These are phyloP conservation scores for Syngnathus acus DNA, from an alignment of 2,797 vertebrate species.

Conservation along the genomic window DNA sequence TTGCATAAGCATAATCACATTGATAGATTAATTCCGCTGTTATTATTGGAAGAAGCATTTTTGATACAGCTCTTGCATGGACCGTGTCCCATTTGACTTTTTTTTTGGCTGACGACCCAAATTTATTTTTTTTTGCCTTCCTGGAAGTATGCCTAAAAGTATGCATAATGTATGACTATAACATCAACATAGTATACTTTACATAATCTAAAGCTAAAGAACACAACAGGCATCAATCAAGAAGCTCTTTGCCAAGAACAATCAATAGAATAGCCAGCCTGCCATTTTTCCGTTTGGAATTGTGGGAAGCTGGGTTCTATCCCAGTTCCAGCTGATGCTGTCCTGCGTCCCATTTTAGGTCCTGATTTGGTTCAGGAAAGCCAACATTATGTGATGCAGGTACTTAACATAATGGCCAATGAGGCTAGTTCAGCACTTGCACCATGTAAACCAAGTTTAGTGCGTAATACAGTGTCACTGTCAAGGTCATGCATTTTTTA, in stretches of 20 bases:
- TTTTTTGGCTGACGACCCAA: background rate
- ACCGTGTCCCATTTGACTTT: background rate
- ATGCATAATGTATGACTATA: background rate
- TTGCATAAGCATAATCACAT: background rate
- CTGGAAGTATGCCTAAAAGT: background rate
- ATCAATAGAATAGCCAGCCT: background rate
- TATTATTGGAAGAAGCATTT: background rate
- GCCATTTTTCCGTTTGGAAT: background rate
- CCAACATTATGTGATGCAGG: too few species aligned
- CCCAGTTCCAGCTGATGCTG: background rate
- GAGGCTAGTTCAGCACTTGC: background rate
- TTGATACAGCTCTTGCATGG: background rate
- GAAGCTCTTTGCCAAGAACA: background rate
- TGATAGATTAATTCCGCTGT: background rate
- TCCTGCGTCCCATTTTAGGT: too few species aligned
- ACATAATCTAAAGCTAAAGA: background rate
- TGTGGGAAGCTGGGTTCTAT: background rate
- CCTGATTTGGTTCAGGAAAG: too few species aligned
- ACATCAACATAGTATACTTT: background rate
- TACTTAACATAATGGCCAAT: too few species aligned
- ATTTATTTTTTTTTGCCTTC: background rate
- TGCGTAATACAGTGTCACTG: slow-evolving; percentile 21
- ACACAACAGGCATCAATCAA: background rate
- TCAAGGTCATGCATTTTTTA: slow-evolving; percentile 47
- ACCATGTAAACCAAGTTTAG: background rate